phyloP scores from a whole-genome alignment of 2,113 vertebrate species.

The Shinisaurus crocodilurus region DNA sequence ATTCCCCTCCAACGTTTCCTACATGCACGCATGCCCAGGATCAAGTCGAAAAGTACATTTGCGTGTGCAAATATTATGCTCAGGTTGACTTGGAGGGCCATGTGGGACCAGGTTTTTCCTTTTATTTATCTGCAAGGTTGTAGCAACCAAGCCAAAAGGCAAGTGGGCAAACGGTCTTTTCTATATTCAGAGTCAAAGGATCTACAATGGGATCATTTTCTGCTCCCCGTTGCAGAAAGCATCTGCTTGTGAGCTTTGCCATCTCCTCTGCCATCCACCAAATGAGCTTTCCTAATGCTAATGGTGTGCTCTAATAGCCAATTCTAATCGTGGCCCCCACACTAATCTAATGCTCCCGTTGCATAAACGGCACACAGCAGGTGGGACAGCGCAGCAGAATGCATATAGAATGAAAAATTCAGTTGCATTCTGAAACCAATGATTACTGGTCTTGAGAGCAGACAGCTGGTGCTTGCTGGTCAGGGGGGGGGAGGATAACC shows the following conservation, averaged over 20 bases:
- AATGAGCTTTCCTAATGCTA: constrained; percentile 14
- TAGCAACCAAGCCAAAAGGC: background rate
- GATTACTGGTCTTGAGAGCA: background rate
- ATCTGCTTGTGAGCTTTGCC: constrained; percentile 2
- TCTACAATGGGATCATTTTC: background rate
- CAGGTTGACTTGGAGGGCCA: background rate
- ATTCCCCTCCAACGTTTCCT: background rate
- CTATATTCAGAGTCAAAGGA: constrained; percentile 11
- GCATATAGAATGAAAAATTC: background rate
- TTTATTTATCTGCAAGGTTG: background rate
- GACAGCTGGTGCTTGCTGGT: background rate
- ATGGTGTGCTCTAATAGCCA: constrained; percentile 6
- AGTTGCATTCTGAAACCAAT: background rate
- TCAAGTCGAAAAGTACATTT: background rate
- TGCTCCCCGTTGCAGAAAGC: background rate
- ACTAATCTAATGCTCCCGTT: background rate
- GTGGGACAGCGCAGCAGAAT: background rate
- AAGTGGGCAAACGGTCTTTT: constrained; percentile 1
- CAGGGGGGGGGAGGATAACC: background rate
- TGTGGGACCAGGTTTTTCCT: background rate
- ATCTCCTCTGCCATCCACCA: background rate
- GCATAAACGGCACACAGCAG: background rate
- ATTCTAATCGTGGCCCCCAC: constrained; percentile 16
- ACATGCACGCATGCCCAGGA: background rate
- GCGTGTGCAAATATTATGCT: background rate